These are phyloP conservation scores for Onthophagus sagittarius DNA, from an alignment of 2,888 invertebrate species.

Conservation along the genomic window DNA sequence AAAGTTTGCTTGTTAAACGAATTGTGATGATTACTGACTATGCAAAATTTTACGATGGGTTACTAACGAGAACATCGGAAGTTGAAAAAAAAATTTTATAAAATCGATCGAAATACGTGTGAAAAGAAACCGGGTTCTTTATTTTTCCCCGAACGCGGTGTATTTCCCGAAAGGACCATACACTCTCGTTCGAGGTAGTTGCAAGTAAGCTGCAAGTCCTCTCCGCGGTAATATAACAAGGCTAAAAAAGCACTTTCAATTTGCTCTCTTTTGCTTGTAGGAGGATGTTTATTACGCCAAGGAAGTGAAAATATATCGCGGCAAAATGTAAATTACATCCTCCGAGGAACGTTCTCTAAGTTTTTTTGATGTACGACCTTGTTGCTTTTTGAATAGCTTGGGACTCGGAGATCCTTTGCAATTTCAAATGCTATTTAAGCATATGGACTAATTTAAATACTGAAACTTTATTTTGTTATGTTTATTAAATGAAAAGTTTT, in stretches of 20 bases:
- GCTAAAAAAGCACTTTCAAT: neutral
- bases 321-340: neutral
- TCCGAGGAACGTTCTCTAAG: neutral
- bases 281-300: neutral
- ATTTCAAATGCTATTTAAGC: neutral
- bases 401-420: neutral
- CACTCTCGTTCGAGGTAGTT: neutral
- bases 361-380: neutral
- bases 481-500: no score
- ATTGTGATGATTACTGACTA: conserved; percentile 38
- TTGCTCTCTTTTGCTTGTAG: neutral
- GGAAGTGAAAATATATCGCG: neutral
- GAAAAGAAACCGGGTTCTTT: neutral
- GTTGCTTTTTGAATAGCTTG: neutral
- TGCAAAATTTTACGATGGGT: conserved; percentile 20
- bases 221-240: neutral
- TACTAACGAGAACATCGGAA: conserved; percentile 1
- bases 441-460: neutral
- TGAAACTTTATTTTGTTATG: no score
- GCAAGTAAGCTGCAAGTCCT: neutral
- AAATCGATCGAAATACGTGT: neutral
- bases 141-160: neutral
- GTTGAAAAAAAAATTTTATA: neutral
- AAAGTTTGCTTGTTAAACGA: conserved; percentile 40
- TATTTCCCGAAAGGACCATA: neutral